A percentile compares a stretch with the other conserved stretches of the same genome.
Evolutionary conservation across 2,113 vertebrate genomes (phyloP).

Genomic region (Cochlearius cochlearius): DNA sequence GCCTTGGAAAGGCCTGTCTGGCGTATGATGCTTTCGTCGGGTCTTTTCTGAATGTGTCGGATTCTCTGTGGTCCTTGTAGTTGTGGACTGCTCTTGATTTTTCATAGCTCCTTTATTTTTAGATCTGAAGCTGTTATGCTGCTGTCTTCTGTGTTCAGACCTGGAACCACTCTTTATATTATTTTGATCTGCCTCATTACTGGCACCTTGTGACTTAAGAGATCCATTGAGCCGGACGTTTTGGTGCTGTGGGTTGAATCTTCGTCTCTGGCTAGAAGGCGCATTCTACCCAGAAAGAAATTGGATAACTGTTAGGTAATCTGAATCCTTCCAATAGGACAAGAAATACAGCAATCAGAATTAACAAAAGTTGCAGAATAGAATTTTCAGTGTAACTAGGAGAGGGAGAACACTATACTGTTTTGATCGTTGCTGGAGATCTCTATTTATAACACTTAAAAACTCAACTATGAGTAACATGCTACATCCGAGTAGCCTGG

Average conservation of each 20-base stretch:
- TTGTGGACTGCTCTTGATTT: constrained; percentile 59
- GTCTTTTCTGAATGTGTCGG: constrained; percentile 44
- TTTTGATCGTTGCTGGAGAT: neutral
- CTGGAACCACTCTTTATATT: constrained; percentile 37
- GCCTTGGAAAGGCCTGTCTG: constrained; percentile 67
- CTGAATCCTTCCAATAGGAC: neutral
- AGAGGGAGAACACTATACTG: neutral
- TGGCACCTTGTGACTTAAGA: constrained; percentile 59
- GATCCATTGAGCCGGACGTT: constrained; percentile 63
- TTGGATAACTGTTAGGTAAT: neutral
- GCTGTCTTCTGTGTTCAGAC: constrained; percentile 76
- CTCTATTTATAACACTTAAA: neutral
- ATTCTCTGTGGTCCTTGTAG: constrained; percentile 61
- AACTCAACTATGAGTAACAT: neutral
- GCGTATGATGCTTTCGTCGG: constrained; percentile 50
- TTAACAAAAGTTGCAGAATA: neutral
- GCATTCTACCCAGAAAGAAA: constrained; percentile 68
- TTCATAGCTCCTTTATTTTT: constrained; percentile 74
- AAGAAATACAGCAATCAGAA: neutral
- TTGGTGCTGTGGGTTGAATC: constrained; percentile 76
- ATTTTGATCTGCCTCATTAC: constrained; percentile 55
- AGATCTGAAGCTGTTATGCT: constrained; percentile 72
- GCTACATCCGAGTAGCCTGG: neutral
- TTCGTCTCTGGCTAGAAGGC: constrained; percentile 73
- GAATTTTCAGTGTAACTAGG: neutral